Evolutionary conservation across 2,113 vertebrate genomes (phyloP).

Genomic region (Bagarius yarrelli): DNA sequence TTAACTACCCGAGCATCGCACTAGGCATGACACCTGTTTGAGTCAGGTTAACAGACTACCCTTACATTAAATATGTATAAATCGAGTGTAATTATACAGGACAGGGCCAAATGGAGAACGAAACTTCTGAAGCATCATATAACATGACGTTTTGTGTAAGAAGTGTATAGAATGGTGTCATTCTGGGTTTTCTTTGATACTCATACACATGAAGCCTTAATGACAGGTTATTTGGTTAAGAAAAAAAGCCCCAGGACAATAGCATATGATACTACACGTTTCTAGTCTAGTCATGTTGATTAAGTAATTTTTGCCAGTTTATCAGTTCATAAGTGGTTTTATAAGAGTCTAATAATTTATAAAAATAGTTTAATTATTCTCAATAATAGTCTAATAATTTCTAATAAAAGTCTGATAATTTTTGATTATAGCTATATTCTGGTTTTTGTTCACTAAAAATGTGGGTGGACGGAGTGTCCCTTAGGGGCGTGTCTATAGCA

Average conservation of each 20-base stretch:
- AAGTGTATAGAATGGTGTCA: conserved; percentile 10
- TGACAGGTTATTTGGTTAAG: neutral
- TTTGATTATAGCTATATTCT: neutral
- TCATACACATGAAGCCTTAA: neutral
- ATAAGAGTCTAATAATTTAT: too few relatives aligned
- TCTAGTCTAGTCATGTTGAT: neutral
- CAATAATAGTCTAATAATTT: too few relatives aligned
- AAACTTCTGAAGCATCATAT: conserved; percentile 24
- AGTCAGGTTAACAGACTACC: conserved; percentile 37
- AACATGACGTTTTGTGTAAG: conserved; percentile 25
- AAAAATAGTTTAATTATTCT: too few relatives aligned
- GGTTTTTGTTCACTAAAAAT: neutral
- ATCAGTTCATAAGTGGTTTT: too few relatives aligned
- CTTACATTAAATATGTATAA: conserved; percentile 46
- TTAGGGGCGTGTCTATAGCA: neutral
- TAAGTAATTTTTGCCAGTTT: too few relatives aligned
- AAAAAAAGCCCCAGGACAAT: neutral
- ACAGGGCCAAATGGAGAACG: conserved; percentile 34
- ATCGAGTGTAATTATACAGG: conserved; percentile 37
- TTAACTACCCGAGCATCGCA: neutral
- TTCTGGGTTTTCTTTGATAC: neutral
- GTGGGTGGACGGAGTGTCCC: neutral
- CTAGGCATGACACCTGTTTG: conserved; percentile 39
- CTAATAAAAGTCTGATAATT: too few relatives aligned
- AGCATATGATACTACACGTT: too few relatives aligned